These are phyloP conservation scores for Cherax destructor DNA, from an alignment of 1,140 invertebrate species.

Conservation along the genomic window DNA sequence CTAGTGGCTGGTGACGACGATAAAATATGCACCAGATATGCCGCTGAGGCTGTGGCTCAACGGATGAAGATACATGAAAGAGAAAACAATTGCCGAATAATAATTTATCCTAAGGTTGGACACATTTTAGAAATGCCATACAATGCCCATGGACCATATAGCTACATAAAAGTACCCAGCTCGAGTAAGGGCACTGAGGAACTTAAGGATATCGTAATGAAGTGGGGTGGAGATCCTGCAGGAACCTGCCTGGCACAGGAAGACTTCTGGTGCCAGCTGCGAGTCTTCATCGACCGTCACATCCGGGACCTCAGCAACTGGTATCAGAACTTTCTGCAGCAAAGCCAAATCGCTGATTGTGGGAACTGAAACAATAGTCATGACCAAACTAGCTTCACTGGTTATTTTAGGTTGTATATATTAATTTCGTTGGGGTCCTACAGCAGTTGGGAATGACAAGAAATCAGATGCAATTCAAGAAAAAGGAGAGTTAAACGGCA, in stretches of 20 bases:
- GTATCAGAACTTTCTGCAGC: not conserved
- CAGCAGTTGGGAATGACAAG: too few species aligned
- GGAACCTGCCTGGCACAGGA: constrained; percentile 37
- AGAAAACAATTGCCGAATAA: constrained; percentile 10
- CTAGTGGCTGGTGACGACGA: constrained; percentile 43
- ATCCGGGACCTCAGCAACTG: constrained; percentile 32
- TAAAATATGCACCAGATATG: not conserved
- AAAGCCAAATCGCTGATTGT: not conserved
- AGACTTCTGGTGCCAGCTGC: constrained; percentile 51
- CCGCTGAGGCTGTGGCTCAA: not conserved
- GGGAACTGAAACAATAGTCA: not conserved
- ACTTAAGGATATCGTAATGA: not conserved
- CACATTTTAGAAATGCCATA: constrained; percentile 66
- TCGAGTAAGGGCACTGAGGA: not conserved
- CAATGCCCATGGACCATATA: constrained; percentile 12
- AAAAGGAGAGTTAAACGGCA: too few species aligned
- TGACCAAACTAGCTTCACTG: not conserved
- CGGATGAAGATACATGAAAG: constrained; percentile 33
- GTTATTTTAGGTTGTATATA: too few species aligned
- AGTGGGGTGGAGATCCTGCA: constrained; percentile 48
- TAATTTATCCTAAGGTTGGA: constrained; percentile 55
- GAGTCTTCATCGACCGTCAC: constrained; percentile 28
- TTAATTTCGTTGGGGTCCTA: too few species aligned
- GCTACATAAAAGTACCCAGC: not conserved
- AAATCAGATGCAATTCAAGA: too few species aligned